Percentiles rank a stretch among this genome's conserved stretches.
These are phyloP conservation scores for Sebastes aleutianus DNA, from an alignment of 2,797 vertebrate species.

Conservation along the genomic window DNA sequence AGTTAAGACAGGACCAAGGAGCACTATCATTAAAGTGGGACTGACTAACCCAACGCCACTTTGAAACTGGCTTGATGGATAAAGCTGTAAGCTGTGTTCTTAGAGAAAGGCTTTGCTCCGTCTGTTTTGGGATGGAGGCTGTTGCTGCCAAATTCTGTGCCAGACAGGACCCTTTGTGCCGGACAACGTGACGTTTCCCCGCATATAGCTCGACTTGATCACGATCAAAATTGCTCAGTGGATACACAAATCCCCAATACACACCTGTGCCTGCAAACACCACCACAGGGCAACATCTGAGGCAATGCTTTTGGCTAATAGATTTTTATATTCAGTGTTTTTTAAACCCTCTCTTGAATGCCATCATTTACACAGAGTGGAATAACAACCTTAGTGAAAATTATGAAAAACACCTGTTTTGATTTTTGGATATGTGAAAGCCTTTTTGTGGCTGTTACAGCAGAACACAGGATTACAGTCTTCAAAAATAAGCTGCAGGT, in stretches of 20 bases:
- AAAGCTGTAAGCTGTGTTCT: conserved; percentile 12
- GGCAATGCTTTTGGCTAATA: background rate
- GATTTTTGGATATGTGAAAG: background rate
- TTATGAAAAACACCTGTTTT: background rate
- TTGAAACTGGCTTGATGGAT: conserved; percentile 23
- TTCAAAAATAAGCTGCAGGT: background rate
- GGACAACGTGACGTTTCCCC: background rate
- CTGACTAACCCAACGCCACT: conserved; percentile 1
- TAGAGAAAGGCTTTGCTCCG: conserved; percentile 24
- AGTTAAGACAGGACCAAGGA: background rate
- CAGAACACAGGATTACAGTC: background rate
- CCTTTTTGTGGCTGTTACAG: background rate
- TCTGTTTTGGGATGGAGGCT: conserved; percentile 9
- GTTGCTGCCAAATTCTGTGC: background rate
- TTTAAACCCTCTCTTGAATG: background rate
- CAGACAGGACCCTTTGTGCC: background rate
- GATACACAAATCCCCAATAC: background rate
- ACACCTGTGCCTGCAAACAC: background rate
- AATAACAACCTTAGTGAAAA: background rate
- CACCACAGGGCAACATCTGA: background rate
- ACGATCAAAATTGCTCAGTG: background rate
- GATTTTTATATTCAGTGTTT: background rate
- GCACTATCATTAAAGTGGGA: background rate
- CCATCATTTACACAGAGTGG: background rate
- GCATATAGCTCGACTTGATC: background rate